phyloP scores from a whole-genome alignment of 2,888 invertebrate genomes.

The Nephrotoma flavescens region DNA sequence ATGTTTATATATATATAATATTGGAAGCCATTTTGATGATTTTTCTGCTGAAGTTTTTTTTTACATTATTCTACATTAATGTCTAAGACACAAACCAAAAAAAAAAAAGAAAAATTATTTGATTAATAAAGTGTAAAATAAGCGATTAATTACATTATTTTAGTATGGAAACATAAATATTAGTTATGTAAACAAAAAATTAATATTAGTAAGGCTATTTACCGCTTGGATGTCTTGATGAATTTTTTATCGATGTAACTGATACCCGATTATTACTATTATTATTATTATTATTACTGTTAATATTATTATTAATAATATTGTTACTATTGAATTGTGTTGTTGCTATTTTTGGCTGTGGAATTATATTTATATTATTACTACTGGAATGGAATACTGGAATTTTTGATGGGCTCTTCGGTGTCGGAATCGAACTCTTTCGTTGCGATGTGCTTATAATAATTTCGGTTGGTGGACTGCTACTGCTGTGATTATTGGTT shows the following conservation, averaged over 20 bases:
- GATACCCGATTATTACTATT: slow-evolving; percentile 25
- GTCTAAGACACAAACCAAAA: neutral
- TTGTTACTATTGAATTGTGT: neutral
- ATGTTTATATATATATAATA: neutral
- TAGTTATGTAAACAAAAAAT: neutral
- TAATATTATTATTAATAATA: neutral
- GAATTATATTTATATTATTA: slow-evolving; percentile 19
- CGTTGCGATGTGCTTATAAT: slow-evolving; percentile 25
- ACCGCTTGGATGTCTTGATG: slow-evolving; percentile 40
- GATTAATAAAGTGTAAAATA: neutral
- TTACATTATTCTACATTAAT: neutral
- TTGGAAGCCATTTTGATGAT: neutral
- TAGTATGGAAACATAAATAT: neutral
- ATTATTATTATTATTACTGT: slow-evolving; percentile 25
- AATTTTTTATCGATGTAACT: slow-evolving; percentile 46
- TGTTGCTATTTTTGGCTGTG: slow-evolving; percentile 19
- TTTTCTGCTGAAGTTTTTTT: neutral
- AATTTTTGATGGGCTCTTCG: slow-evolving; percentile 37
- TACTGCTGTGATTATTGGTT: slow-evolving; percentile 20
- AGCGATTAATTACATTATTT: neutral
- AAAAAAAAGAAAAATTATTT: neutral
- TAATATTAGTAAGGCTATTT: slow-evolving; percentile 15
- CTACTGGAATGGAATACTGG: slow-evolving; percentile 36
- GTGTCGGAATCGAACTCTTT: slow-evolving; percentile 10
- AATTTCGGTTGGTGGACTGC: slow-evolving; percentile 14